Base-by-base conservation (phyloP, 2,797 vertebrate species). In the Eurystomus glaucurus region DNA sequence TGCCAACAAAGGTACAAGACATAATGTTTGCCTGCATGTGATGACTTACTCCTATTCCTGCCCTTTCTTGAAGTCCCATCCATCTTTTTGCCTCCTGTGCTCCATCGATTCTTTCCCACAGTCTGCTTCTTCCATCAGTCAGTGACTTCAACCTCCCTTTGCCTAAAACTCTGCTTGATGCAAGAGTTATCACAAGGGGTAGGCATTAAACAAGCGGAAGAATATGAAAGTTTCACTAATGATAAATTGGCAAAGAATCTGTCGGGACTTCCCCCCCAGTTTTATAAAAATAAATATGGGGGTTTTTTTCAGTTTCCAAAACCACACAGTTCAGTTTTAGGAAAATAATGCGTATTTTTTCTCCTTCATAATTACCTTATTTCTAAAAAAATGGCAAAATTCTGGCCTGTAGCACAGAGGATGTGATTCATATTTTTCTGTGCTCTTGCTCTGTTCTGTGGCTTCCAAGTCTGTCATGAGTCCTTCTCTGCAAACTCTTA, bases 231-330 rank as follows among this genome's bases (percentile, higher is more conserved):
- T 61, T 79, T 31, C 33, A 29, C 5, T 75, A 39, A 33, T 11
- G 14, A 58, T 43, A 96, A 93, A 58, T 16, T 52, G 26, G 3
- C 3, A 83, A 94, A 61, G 10, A 88, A n/a, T 64, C 2, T 58
- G 1, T 28, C 26, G 58, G 11, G 7, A 1, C 3, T 1, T 6
- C 31, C 11, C 18, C 19, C 21, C 3, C 6, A 39, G 4, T 58
- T 78, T 68, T 48, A 19, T 33, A 1, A 45, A 11, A 23, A 43
- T 43, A 43, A 43, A 43, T 43, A 43, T 43, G 41, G 41, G 16
- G 41, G 41, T 14, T 43, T 43, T 20, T 58, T 72, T 66, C 17
- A 23, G 2, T 71, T 92, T 92, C 20, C 78, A 35, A 57, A 55
- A 5, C 0, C 12, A 31, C 11, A 55, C 8, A 37, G 14, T 37